These are phyloP conservation scores for Sebastes steindachneri DNA, from an alignment of 2,797 vertebrate genomes.

Conservation along the genomic window DNA sequence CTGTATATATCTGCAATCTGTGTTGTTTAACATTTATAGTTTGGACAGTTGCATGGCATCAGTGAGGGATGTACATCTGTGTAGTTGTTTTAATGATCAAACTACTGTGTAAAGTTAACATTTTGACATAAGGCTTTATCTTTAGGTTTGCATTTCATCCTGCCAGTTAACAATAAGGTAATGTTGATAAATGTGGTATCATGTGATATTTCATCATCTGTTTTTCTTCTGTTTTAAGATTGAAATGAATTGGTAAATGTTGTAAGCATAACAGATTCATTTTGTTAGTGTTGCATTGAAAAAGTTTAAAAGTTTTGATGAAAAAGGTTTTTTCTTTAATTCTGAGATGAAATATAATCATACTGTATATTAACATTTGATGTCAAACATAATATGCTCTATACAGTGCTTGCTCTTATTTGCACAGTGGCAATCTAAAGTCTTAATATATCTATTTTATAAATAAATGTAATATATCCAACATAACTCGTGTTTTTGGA, in stretches of 20 bases:
- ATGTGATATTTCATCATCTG: conserved; percentile 9
- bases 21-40: neutral
- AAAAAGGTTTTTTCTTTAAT: neutral
- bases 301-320: neutral
- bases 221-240: conserved; percentile 36
- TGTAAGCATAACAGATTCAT: conserved; percentile 12
- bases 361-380: conserved; percentile 28
- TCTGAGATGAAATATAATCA: conserved; percentile 29
- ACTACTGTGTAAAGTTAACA: conserved; percentile 1
- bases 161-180: conserved; percentile 30
- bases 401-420: conserved; percentile 44
- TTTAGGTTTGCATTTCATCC: conserved; percentile 48
- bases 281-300: conserved; percentile 37
- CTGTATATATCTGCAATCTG: conserved; percentile 3
- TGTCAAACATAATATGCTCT: conserved; percentile 15
- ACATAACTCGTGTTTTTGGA: neutral
- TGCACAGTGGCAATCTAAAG: conserved; percentile 59
- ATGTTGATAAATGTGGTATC: conserved; percentile 14
- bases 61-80: conserved; percentile 26
- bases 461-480: conserved; percentile 66
- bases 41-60: conserved; percentile 40
- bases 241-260: conserved; percentile 20
- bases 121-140: conserved; percentile 12
- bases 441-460: conserved; percentile 71
- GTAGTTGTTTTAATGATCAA: conserved; percentile 33